A percentile compares a stretch with the other conserved stretches of the same genome.
These are phyloP conservation scores for Drosophila ohnishii DNA, from an alignment of 1,140 invertebrate species.

Conservation along the genomic window DNA sequence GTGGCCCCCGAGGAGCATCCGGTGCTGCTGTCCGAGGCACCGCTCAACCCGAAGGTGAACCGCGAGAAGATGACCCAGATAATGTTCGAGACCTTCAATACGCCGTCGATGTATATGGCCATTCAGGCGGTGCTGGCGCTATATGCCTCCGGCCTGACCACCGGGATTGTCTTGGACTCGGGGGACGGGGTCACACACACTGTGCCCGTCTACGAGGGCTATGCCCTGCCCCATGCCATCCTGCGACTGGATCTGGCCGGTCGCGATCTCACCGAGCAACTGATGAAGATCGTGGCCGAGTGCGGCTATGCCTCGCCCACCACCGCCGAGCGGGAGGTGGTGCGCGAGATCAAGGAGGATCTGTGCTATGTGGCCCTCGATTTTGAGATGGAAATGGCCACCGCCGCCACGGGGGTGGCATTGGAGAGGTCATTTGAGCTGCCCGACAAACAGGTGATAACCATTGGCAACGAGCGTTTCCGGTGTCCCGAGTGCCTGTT, in stretches of 20 bases:
- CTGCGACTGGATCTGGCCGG: not conserved
- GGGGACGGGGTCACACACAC: not conserved
- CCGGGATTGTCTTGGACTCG: slow-evolving; percentile 1
- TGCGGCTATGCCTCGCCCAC: not conserved
- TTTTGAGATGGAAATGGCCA: not conserved
- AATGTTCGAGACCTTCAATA: slow-evolving; percentile 5
- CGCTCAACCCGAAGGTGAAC: not conserved
- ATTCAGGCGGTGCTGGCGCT: slow-evolving; percentile 4
- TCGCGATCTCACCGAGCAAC: not conserved
- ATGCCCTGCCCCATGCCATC: slow-evolving; percentile 2
- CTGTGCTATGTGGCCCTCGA: not conserved
- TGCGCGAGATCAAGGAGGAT: slow-evolving; percentile 3
- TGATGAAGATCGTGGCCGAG: not conserved
- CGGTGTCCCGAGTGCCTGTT: slow-evolving; percentile 3
- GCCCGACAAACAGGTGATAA: slow-evolving; percentile 3
- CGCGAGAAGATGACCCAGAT: slow-evolving; percentile 4
- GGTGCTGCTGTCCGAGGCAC: not conserved
- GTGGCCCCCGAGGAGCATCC: slow-evolving; percentile 5
- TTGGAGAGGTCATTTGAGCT: not conserved
- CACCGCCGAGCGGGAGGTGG: not conserved
- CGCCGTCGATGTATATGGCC: slow-evolving; percentile 5
- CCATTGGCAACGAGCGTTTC: not conserved
- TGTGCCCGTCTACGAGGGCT: slow-evolving; percentile 10
- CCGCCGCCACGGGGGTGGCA: not conserved
- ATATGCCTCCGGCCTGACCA: not conserved